Percentiles rank a stretch among this genome's conserved stretches.
phyloP scores from a whole-genome alignment of 1,140 invertebrate species.

The Probaryconus sp. region DNA sequence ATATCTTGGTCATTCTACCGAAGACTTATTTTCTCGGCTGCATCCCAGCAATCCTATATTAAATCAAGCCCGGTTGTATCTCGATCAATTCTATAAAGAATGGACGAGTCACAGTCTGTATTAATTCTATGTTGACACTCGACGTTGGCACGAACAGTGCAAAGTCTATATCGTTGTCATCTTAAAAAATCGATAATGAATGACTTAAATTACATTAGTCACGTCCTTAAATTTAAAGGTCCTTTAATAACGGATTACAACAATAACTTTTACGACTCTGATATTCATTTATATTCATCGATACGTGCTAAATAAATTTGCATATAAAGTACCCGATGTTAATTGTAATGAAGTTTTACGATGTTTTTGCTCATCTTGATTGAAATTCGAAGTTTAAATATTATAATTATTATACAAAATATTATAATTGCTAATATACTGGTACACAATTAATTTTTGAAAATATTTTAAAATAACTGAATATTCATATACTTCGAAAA shows the following conservation, averaged over 20 bases:
- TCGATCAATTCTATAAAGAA: slow-evolving; percentile 43
- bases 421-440: too few relatives aligned
- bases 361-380: too few relatives aligned
- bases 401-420: too few relatives aligned
- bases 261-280: slow-evolving; percentile 4
- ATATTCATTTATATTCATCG: slow-evolving; percentile 4
- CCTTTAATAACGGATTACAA: background rate
- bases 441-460: too few relatives aligned
- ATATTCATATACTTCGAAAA: too few relatives aligned
- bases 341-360: too few relatives aligned
- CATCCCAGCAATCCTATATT: slow-evolving; percentile 41
- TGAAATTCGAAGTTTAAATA: too few relatives aligned
- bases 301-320: too few relatives aligned
- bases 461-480: too few relatives aligned
- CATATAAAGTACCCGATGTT: too few relatives aligned
- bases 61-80: slow-evolving; percentile 39
- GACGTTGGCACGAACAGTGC: slow-evolving; percentile 11
- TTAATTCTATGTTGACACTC: slow-evolving; percentile 48
- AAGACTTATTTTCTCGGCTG: slow-evolving; percentile 51
- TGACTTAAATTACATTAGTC: background rate
- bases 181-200: slow-evolving; percentile 23
- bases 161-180: slow-evolving; percentile 8
- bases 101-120: slow-evolving; percentile 34
- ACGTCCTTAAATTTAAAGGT: too few relatives aligned
- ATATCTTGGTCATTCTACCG: slow-evolving; percentile 53